These are phyloP conservation scores for Hirudinaria manillensis DNA, from an alignment of 2,888 invertebrate species.

Conservation along the genomic window DNA sequence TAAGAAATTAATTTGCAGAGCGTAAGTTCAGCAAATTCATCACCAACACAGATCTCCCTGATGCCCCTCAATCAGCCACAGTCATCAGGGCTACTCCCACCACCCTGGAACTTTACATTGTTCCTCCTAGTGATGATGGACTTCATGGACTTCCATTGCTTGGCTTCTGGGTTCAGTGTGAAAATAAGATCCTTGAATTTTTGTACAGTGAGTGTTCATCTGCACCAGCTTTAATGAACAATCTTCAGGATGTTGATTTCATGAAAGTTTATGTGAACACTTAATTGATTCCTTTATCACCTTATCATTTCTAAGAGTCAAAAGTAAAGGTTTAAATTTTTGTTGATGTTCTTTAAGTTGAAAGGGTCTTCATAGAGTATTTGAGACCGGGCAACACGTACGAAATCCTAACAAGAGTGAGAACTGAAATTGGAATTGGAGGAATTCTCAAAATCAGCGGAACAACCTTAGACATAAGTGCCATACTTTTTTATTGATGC, in stretches of 20 bases:
- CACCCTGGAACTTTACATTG: constrained; percentile 35
- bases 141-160: constrained; percentile 38
- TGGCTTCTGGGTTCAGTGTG: constrained; percentile 38
- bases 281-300: too few species aligned
- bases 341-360: constrained; percentile 28
- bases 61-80: constrained; percentile 33
- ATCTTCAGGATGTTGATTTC: neutral
- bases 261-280: neutral
- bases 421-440: constrained; percentile 39
- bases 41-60: constrained; percentile 32
- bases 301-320: too few species aligned
- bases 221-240: neutral
- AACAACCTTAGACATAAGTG: constrained; percentile 36
- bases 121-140: constrained; percentile 32
- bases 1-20: too few species aligned
- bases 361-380: constrained; percentile 38
- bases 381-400: constrained; percentile 38
- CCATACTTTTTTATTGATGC: neutral
- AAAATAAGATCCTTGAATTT: constrained; percentile 34
- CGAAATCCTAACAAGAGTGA: constrained; percentile 36
- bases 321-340: neutral
- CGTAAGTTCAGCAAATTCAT: too few species aligned
- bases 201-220: constrained; percentile 14
- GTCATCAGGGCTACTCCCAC: constrained; percentile 38
- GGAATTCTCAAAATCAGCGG: constrained; percentile 30